A percentile compares a stretch with the other conserved stretches of the same genome.
These are phyloP conservation scores for Pseudolaguvia tuberculata DNA, from an alignment of 2,113 vertebrate species.

Conservation along the genomic window DNA sequence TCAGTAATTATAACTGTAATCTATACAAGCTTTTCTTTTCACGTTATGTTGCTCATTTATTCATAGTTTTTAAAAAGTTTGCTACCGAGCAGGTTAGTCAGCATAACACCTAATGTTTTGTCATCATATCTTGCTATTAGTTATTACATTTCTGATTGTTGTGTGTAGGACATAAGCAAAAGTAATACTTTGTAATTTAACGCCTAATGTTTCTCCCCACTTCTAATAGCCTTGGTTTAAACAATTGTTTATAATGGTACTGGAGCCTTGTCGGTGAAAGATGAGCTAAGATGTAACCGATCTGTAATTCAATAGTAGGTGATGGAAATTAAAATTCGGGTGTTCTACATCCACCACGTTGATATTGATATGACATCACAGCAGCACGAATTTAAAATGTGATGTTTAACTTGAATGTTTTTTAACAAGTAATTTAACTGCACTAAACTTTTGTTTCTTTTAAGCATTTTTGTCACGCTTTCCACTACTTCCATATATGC, in stretches of 20 bases:
- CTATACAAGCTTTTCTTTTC: neutral
- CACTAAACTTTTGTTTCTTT: no score
- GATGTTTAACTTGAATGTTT: no score
- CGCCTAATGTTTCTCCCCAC: neutral
- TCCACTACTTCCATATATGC: no score
- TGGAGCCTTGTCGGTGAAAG: no score
- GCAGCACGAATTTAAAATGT: no score
- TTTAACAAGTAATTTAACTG: no score
- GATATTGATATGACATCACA: no score
- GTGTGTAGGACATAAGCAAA: neutral
- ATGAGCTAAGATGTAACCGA: neutral
- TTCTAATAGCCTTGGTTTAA: neutral
- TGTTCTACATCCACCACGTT: no score
- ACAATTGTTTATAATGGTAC: neutral
- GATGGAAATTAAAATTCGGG: no score
- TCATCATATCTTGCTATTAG: neutral
- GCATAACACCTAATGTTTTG: neutral
- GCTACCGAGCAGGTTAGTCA: neutral
- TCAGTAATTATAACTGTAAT: neutral
- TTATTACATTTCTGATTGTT: neutral
- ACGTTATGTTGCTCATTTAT: neutral
- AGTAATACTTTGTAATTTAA: neutral
- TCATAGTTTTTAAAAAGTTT: neutral
- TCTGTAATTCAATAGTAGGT: neutral
- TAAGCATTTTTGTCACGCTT: no score